Evolutionary conservation across 2,797 vertebrate genomes (phyloP).

Genomic region (Linurgus olivaceus): DNA sequence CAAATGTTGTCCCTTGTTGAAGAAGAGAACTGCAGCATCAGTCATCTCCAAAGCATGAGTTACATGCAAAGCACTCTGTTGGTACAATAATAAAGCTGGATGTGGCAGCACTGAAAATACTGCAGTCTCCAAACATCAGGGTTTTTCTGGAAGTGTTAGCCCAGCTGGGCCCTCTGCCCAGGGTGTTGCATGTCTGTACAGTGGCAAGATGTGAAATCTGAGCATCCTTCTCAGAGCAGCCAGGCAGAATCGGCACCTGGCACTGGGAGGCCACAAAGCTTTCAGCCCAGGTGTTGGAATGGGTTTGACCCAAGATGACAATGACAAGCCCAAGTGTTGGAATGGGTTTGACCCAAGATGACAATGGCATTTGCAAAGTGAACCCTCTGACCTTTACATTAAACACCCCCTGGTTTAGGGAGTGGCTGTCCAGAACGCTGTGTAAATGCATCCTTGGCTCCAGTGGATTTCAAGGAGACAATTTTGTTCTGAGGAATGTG

Average conservation of each 20-base stretch:
- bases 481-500: neutral
- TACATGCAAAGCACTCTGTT: neutral
- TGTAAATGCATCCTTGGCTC: neutral
- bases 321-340: neutral
- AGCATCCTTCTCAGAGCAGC: neutral
- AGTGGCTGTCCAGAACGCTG: neutral
- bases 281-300: neutral
- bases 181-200: fast-evolving
- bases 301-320: neutral
- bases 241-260: neutral
- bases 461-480: neutral
- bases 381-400: neutral
- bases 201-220: neutral
- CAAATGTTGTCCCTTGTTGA: slow-evolving; percentile 32
- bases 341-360: neutral
- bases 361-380: neutral
- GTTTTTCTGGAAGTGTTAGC: neutral
- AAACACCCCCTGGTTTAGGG: neutral
- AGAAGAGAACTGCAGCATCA: neutral
- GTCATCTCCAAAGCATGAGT: neutral
- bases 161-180: neutral
- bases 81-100: neutral
- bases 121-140: neutral
- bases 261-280: neutral
- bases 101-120: slow-evolving; percentile 27